Evolutionary conservation across 2,888 invertebrate species (phyloP), one percentile per base, ranked within the genome.

Genomic region (Cyclophora punctaria): DNA sequence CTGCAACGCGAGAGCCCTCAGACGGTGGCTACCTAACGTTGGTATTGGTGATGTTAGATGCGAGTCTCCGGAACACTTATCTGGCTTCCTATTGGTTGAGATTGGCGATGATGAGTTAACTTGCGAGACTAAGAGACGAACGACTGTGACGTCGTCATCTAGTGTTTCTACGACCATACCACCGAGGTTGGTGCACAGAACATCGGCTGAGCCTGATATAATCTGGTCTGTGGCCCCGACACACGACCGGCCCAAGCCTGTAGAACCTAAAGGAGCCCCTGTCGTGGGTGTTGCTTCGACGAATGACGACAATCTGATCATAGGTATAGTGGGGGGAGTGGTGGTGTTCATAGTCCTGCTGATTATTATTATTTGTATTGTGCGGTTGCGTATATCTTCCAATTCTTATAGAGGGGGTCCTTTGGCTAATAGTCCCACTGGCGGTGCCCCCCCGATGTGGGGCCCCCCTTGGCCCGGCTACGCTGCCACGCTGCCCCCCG

Each of bases 311-410:
- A 96, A 96, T 3, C 87, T 97, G n/a, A 97, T 97, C 48, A 97
- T 97, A 53, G 96, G 96, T n/a, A 97, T 97, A 60, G 96, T 97
- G 0, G 96, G 96, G 0, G 96, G 97, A 2, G 96, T 97, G 1
- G 96, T 97, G 0, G 96, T 95, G 2, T 96, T 97, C 71, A 96
- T 97, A 59, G 95, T 95, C 6, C 94, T 97, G 57, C 90, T 97
- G 49, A 94, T 97, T 41, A 93, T 97, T 35, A 93, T 93, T n/a
- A 96, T 96, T 60, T 97, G 97, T 71, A 94, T 97, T 43, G 94
- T 96, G 40, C 90, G 96, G 7, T 78, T 95, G 67, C 87, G 93
- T 55, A 92, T 94, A 92, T 91, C 92, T 42, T 91, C 89, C 5
- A 89, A 89, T 0, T 93, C 93, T 45, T 94, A 93, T 59, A 90